Base-by-base conservation (phyloP, 2,888 invertebrate genomes). In the Elgonia sp. region DNA sequence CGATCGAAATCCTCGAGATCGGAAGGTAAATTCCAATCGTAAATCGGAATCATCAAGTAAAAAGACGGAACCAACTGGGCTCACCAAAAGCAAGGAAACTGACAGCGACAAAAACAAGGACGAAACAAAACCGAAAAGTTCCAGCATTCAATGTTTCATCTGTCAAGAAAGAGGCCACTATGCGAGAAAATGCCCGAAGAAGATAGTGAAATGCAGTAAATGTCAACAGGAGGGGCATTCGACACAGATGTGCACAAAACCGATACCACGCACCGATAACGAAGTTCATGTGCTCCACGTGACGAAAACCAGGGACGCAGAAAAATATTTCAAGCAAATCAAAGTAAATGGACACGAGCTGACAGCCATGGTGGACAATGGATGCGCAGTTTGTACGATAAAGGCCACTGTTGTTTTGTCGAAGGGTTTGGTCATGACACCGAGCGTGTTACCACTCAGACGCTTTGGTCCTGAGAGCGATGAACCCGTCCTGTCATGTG, bases 1-100 rank as follows among this genome's bases (percentile, higher is more conserved):
- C 8, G 55, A 50, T 12, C 50, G 77, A 7, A 53, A 67, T 20
- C 40, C 53, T 8, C 65, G 77, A 14, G 77, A 67, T 29, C 29
- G 29, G 5, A 29, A 29, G 29, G 29, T 29, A 29, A 29, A 29
- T 29, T 29, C 29, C 29, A 29, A 29, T 5, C 29, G 29, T 29
- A 29, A 29, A 29, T 29, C 29, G 5, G 29, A 29, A 29, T 29
- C 5, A 3, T 3, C 29, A 29, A 5, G 14, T 21, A 67, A 46
- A 16, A 53, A 16, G 14, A 14, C 3, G 53, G 16, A 6, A n/a
- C 8, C 6, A 2, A 14, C 6, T n/a, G 16, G n/a, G 29, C 5
- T 5, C 29, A 29, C 29, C 29, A 29, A 29, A 29, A 29, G 29
- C 3, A 29, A 29, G 29, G 29, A 29, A 29, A 29, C 29, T 29